Conservation (phyloP, 1,140 invertebrate genomes). For the Chrysomallon squamiferum region DNA sequence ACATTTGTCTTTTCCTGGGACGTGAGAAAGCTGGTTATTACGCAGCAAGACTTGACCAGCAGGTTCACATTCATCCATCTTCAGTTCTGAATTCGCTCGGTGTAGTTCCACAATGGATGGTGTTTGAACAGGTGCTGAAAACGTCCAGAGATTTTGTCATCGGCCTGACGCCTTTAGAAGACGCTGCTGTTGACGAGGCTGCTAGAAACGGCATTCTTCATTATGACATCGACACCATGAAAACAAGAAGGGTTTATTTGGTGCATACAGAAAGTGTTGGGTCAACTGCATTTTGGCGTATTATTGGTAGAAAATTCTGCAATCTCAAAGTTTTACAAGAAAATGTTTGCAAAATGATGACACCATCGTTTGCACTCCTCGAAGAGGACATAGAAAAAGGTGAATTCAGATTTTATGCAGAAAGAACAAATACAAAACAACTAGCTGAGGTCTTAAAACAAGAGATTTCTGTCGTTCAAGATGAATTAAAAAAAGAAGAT, state of each 20-base stretch:
- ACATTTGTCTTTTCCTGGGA: slow-evolving; percentile 43
- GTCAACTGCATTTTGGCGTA: slow-evolving; percentile 22
- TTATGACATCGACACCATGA: slow-evolving; percentile 25
- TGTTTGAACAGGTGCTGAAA: slow-evolving; percentile 37
- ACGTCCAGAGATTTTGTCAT: slow-evolving; percentile 51
- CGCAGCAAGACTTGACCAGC: slow-evolving; percentile 22
- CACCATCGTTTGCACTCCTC: slow-evolving; percentile 24
- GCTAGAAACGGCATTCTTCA: slow-evolving; percentile 14
- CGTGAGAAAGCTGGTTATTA: slow-evolving; percentile 46
- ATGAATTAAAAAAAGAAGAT: not conserved
- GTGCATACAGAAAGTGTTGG: slow-evolving; percentile 33
- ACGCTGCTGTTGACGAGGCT: slow-evolving; percentile 30
- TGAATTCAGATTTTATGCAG: slow-evolving; percentile 30
- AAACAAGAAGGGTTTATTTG: slow-evolving; percentile 14
- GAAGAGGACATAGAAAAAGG: slow-evolving; percentile 37
- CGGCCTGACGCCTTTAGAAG: slow-evolving; percentile 39
- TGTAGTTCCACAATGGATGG: slow-evolving; percentile 41
- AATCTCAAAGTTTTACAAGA: slow-evolving; percentile 31
- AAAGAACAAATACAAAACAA: not conserved
- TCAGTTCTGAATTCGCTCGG: slow-evolving; percentile 33
- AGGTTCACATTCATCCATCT: slow-evolving; percentile 49
- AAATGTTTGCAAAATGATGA: slow-evolving; percentile 1
- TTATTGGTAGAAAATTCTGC: slow-evolving; percentile 39
- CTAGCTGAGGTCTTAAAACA: not conserved
- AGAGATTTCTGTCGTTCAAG: not conserved